Evolutionary conservation across 2,797 vertebrate genomes (phyloP).

Genomic region (Poecilia picta): DNA sequence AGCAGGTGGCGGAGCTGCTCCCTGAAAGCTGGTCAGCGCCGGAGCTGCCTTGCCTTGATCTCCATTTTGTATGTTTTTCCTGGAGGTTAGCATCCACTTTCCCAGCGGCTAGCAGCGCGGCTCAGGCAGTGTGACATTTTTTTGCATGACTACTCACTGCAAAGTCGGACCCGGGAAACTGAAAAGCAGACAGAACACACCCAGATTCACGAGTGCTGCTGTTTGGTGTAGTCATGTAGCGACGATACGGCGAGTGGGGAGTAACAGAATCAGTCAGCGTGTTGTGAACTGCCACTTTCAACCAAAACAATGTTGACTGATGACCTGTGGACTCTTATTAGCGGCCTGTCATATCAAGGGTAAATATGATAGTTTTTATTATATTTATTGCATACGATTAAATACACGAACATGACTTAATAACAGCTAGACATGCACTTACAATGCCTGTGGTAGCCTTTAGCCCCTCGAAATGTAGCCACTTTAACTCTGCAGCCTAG

Average conservation of each 20-base stretch:
- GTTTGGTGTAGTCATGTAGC: slow-evolving; percentile 32
- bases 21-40: slow-evolving; percentile 58
- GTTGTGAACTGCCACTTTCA: slow-evolving; percentile 65
- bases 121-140: slow-evolving; percentile 34
- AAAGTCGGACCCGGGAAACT: slow-evolving; percentile 1
- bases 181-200: not conserved
- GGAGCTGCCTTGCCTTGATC: slow-evolving; percentile 65
- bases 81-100: slow-evolving; percentile 81
- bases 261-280: slow-evolving; percentile 55
- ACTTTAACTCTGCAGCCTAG: slow-evolving; percentile 45
- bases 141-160: slow-evolving; percentile 25
- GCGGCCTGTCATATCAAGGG: slow-evolving; percentile 67
- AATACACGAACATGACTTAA: not conserved
- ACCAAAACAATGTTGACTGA: slow-evolving; percentile 83
- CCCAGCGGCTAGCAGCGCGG: slow-evolving; percentile 65
- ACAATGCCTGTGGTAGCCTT: slow-evolving; percentile 20
- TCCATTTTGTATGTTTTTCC: slow-evolving; percentile 89
- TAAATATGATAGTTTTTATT: slow-evolving; percentile 58
- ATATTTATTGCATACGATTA: accelerated
- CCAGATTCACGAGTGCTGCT: not conserved
- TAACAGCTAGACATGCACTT: not conserved
- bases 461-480: slow-evolving; percentile 42
- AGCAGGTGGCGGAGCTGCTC: slow-evolving; percentile 62
- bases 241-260: slow-evolving; percentile 21
- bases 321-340: slow-evolving; percentile 69